Conservation (phyloP, 64 coral and sea anemone genomes). For the Pocillopora verrucosa region DNA sequence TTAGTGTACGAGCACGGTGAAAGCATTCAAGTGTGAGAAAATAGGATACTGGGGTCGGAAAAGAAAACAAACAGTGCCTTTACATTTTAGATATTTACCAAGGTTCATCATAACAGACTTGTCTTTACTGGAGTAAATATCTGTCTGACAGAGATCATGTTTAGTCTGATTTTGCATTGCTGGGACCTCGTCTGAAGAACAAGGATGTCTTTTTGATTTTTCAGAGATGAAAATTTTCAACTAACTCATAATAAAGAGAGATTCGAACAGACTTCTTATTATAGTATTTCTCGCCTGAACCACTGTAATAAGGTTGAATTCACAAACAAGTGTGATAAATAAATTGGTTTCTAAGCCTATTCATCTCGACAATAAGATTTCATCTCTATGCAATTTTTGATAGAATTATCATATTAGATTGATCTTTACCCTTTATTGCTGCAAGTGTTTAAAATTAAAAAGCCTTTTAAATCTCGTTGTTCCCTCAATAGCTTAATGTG, state of each 20-base stretch:
- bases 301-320: neutral
- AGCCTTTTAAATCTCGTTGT: neutral
- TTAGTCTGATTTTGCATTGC: neutral
- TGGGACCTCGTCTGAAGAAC: neutral
- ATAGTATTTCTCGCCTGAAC: too few species aligned
- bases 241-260: too few species aligned
- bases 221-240: too few species aligned
- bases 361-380: neutral
- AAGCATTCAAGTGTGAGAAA: too few species aligned
- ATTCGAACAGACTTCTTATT: too few species aligned
- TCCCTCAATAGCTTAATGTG: neutral
- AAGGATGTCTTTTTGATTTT: too few species aligned
- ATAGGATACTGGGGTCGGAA: neutral
- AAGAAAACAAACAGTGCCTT: neutral
- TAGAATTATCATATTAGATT: constrained; percentile 9
- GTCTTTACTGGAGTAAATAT: neutral
- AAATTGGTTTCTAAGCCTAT: neutral
- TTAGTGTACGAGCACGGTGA: too few species aligned
- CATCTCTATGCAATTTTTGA: neutral
- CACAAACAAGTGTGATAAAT: neutral
- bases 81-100: constrained; percentile 17
- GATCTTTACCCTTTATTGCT: neutral
- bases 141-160: too few species aligned
- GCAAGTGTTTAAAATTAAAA: neutral
- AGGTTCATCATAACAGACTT: neutral